Evolutionary conservation across 2,113 vertebrate species (phyloP), one percentile per base, ranked within the genome.

Genomic region (Tichodroma muraria): DNA sequence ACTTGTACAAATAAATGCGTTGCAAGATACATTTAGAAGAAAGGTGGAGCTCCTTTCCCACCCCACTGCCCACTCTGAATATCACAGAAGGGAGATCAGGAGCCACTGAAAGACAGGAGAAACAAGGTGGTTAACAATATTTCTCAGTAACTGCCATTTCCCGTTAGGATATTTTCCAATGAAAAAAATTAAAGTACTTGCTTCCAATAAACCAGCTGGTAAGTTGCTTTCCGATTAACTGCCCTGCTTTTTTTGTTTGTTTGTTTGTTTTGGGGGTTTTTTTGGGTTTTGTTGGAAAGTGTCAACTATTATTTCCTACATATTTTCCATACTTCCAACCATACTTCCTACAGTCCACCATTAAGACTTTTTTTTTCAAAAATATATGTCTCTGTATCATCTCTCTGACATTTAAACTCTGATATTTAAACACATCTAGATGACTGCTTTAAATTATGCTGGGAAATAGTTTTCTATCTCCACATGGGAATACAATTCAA

Each of bases 21-120:
- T 47, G 25, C 21, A 56, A 66, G 14, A 5, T 16, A 19, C 10
- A 13, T 53, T 63, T 53, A 59, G 31, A 23, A 42, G 9, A 80
- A 87, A 71, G 28, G 1, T n/a, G 31, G 21, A 13, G 15, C 2
- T 70, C 7, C 21, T 4, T 65, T 8, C 13, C 27, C 4, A 12
- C 2, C 4, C 11, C 23, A 16, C 2, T 4, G 8, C 10, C 27
- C 13, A 20, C 23, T 33, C 52, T 4, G 2, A 66, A n/a, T 35
- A 49, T 53, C 57, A 54, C 61, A 73, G 50, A 85, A 64, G 27
- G 47, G 71, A 90, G 28, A 72, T 35, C 35, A 80, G 31, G 40
- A 33, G 17, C 47, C n/a, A 24, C 10, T 61, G 45, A 27, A 85
- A 52, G 17, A n/a, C 0, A 30, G 37, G 6, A 68, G 8, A 42